phyloP scores from a whole-genome alignment of 2,888 invertebrate genomes.

The Merodon equestris region DNA sequence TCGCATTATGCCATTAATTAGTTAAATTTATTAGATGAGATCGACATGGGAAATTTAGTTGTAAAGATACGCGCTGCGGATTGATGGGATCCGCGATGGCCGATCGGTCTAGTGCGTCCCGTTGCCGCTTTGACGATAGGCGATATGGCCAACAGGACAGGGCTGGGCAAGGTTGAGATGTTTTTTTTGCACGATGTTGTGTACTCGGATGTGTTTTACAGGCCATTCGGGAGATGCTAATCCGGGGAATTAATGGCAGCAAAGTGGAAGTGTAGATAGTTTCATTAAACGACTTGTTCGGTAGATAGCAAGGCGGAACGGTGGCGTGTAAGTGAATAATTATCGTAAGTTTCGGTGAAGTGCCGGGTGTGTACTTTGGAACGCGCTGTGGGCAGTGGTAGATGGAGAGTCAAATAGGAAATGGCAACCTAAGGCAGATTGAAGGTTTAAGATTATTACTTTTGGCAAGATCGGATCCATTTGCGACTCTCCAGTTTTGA shows the following conservation, averaged over 20 bases:
- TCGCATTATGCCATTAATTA: conserved; percentile 77
- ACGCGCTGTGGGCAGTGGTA: no score
- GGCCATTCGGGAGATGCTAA: conserved; percentile 60
- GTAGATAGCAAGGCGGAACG: conserved; percentile 6
- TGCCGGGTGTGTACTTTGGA: conserved; percentile 1
- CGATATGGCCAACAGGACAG: neutral
- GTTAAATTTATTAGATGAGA: conserved; percentile 77
- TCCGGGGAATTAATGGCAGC: conserved; percentile 52
- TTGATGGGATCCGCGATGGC: conserved; percentile 55
- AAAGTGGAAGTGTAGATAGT: conserved; percentile 51
- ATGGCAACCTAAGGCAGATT: no score
- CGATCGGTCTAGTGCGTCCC: conserved; percentile 38
- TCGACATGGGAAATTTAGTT: conserved; percentile 68
- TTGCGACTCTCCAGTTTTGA: no score
- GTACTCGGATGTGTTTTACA: conserved; percentile 58
- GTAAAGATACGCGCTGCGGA: conserved; percentile 63
- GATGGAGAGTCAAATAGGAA: no score
- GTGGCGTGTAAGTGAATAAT: conserved; percentile 28
- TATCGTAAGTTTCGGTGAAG: conserved; percentile 8
- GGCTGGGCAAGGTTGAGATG: neutral
- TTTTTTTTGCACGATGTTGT: neutral
- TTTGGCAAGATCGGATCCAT: no score
- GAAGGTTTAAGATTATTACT: no score
- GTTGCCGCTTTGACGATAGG: neutral
- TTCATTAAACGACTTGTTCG: conserved; percentile 52